A percentile compares a stretch with the other conserved stretches of the same genome.
Evolutionary conservation across 2,888 invertebrate genomes (phyloP).

Genomic region (Thyatira batis): DNA sequence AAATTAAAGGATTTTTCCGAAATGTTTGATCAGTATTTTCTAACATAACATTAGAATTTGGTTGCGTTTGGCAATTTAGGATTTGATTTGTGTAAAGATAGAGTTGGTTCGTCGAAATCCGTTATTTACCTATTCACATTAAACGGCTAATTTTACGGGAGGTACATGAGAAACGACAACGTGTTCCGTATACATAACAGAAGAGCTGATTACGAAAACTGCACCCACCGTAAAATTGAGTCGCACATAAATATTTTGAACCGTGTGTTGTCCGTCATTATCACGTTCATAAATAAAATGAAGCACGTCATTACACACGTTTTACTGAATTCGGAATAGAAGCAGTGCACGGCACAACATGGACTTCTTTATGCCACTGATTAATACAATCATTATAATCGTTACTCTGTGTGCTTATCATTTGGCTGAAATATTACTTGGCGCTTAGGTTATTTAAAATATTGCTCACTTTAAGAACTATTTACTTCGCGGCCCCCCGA

Average conservation of each 20-base stretch:
- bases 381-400: conserved; percentile 28
- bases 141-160: conserved; percentile 19
- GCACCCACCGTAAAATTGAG: not conserved
- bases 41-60: conserved; percentile 45
- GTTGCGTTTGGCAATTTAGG: conserved; percentile 55
- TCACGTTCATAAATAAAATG: conserved; percentile 3
- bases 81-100: conserved; percentile 47
- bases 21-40: conserved; percentile 42
- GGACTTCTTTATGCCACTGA: conserved; percentile 24
- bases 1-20: conserved; percentile 29
- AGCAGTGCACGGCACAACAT: conserved; percentile 57
- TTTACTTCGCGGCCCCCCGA: conserved; percentile 15
- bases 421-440: conserved; percentile 42
- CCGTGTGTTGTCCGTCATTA: not conserved
- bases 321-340: conserved; percentile 25
- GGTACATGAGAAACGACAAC: conserved; percentile 15
- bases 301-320: conserved; percentile 25
- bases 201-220: not conserved
- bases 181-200: not conserved
- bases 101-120: conserved; percentile 60
- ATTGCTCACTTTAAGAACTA: conserved; percentile 30
- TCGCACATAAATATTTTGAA: not conserved
- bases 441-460: conserved; percentile 31
- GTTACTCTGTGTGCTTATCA: conserved; percentile 51
- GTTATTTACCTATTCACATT: conserved; percentile 57